These are phyloP conservation scores for Mionectes macconnelli DNA, from an alignment of 2,113 vertebrate genomes.

Conservation along the genomic window DNA sequence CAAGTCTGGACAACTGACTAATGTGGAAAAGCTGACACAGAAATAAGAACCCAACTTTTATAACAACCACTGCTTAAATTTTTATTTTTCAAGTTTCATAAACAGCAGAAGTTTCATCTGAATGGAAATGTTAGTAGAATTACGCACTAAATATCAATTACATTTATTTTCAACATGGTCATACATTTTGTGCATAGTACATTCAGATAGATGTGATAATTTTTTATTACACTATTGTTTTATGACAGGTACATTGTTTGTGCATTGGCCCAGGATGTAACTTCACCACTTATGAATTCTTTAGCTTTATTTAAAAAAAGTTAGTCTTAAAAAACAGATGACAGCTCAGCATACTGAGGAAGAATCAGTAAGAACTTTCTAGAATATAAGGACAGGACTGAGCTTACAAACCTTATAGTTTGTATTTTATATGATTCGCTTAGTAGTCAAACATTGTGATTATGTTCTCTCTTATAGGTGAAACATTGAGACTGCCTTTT, in stretches of 20 bases:
- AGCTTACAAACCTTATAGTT: not conserved
- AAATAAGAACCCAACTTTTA: constrained; percentile 25
- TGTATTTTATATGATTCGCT: not conserved
- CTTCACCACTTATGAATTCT: not conserved
- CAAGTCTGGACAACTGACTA: constrained; percentile 15
- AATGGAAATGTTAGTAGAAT: constrained; percentile 6
- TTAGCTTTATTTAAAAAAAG: not conserved
- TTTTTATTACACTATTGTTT: not conserved
- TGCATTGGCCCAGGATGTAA: not conserved
- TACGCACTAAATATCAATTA: not conserved
- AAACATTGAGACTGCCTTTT: not conserved
- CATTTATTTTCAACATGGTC: not conserved
- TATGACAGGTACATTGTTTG: not conserved
- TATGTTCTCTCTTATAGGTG: not conserved
- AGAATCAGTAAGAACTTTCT: not conserved
- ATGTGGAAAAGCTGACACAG: constrained; percentile 1
- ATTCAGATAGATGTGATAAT: not conserved
- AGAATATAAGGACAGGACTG: not conserved
- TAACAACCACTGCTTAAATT: not conserved
- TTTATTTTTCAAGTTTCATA: constrained; percentile 18
- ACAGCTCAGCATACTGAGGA: not conserved
- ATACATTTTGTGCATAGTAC: not conserved
- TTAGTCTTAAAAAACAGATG: not conserved
- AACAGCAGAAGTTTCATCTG: not conserved
- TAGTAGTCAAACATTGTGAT: not conserved